A percentile compares a stretch with the other conserved stretches of the same genome.
phyloP scores from a whole-genome alignment of 53 echinoderm and acorn worm species.

The Glandiceps talaboti region DNA sequence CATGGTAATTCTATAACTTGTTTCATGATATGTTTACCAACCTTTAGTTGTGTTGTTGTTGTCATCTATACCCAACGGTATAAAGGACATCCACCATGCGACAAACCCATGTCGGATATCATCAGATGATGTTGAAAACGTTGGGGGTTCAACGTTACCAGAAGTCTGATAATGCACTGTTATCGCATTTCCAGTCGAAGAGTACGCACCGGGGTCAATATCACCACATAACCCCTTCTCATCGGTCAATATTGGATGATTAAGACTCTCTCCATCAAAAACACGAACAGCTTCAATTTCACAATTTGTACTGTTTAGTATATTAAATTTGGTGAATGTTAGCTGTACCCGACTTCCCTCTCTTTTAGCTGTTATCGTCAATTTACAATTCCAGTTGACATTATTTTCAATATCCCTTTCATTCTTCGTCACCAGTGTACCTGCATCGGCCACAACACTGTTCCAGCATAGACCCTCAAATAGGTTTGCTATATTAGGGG shows the following conservation, averaged over 20 bases:
- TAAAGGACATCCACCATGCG: background rate
- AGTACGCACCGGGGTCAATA: background rate
- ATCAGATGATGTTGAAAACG: background rate
- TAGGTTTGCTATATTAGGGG: background rate
- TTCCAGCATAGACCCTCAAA: background rate
- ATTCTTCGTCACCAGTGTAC: background rate
- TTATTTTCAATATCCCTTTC: background rate
- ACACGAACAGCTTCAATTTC: background rate
- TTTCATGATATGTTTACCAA: too few relatives aligned
- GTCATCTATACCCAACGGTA: background rate
- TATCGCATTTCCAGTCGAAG: background rate
- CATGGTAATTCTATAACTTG: too few relatives aligned
- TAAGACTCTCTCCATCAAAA: background rate
- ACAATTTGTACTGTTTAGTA: background rate
- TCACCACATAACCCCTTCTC: background rate
- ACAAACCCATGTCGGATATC: background rate
- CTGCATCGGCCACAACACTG: background rate
- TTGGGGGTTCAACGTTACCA: background rate
- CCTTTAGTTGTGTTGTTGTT: too few relatives aligned
- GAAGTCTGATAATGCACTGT: background rate
- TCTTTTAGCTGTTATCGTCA: background rate
- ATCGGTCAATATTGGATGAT: background rate
- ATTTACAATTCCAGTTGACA: background rate
- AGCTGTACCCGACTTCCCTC: background rate
- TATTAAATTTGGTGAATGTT: too few relatives aligned